These are phyloP conservation scores for Pangasianodon gigas DNA, from an alignment of 2,113 vertebrate species.

Conservation along the genomic window DNA sequence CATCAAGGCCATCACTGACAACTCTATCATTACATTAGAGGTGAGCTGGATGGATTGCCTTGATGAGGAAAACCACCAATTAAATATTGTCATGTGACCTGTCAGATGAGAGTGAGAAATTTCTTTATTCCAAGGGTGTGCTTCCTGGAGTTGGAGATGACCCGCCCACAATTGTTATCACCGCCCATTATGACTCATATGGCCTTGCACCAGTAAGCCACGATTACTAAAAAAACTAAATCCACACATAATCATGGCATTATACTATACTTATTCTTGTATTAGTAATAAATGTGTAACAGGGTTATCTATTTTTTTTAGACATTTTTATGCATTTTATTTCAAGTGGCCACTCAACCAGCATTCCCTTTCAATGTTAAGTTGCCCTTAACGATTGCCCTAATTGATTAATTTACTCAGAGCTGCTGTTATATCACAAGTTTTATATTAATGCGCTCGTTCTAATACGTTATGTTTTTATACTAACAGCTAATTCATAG, in stretches of 20 bases:
- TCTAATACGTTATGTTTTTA: not conserved
- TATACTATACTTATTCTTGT: not conserved
- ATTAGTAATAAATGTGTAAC: not conserved
- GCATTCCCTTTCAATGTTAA: not conserved
- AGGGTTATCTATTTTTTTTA: not conserved
- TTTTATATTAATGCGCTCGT: not conserved
- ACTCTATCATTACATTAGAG: slow-evolving; percentile 71
- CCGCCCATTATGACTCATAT: slow-evolving; percentile 77
- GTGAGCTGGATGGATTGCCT: slow-evolving; percentile 58
- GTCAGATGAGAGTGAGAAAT: slow-evolving; percentile 2
- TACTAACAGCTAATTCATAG: not conserved
- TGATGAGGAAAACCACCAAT: not conserved
- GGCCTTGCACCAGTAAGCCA: slow-evolving; percentile 74
- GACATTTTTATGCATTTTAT: not conserved
- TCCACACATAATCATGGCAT: not conserved
- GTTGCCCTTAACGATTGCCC: not conserved
- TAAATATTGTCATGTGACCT: not conserved
- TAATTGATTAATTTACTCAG: not conserved
- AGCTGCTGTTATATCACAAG: not conserved
- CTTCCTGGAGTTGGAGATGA: slow-evolving; percentile 71
- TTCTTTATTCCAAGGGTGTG: slow-evolving; percentile 66
- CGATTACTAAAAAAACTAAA: not conserved
- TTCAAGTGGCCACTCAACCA: not conserved
- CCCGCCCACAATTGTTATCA: slow-evolving; percentile 72
- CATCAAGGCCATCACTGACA: slow-evolving; percentile 71